These are phyloP conservation scores for Leptatherina wallacei DNA, from an alignment of 2,797 vertebrate genomes.

Conservation along the genomic window DNA sequence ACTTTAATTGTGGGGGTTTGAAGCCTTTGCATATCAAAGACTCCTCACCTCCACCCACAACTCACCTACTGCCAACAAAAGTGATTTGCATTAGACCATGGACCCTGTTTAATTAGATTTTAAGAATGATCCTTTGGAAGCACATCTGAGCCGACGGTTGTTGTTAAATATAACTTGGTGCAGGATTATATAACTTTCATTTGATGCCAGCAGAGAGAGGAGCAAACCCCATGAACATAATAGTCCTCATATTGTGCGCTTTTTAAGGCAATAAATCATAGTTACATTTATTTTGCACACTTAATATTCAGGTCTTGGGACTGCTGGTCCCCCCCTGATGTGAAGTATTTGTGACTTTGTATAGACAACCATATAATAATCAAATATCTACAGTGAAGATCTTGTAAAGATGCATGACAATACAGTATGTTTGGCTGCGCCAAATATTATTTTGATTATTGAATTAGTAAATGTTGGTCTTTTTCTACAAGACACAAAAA, in stretches of 20 bases:
- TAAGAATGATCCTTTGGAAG: constrained; percentile 66
- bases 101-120: constrained; percentile 72
- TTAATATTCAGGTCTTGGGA: constrained; percentile 2
- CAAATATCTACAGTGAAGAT: not conserved
- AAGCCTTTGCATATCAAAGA: constrained; percentile 50
- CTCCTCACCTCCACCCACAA: constrained; percentile 61
- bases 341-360: not conserved
- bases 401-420: not conserved
- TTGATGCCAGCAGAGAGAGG: constrained; percentile 52
- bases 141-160: constrained; percentile 63
- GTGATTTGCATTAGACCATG: constrained; percentile 49
- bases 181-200: constrained; percentile 63
- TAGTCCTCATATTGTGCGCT: constrained; percentile 20
- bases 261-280: constrained; percentile 13
- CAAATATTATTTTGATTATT: not conserved
- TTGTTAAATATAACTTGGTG: constrained; percentile 72
- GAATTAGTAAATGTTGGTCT: not conserved
- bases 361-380: no score
- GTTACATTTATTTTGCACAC: constrained; percentile 16
- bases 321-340: not conserved
- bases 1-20: constrained; percentile 13
- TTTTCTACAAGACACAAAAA: not conserved
- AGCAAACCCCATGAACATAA: constrained; percentile 23
- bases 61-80: constrained; percentile 52
- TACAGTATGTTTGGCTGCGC: not conserved